Evolutionary conservation across 2,113 vertebrate species (phyloP), one percentile per base, ranked within the genome.

Genomic region (Rattus rattus): DNA sequence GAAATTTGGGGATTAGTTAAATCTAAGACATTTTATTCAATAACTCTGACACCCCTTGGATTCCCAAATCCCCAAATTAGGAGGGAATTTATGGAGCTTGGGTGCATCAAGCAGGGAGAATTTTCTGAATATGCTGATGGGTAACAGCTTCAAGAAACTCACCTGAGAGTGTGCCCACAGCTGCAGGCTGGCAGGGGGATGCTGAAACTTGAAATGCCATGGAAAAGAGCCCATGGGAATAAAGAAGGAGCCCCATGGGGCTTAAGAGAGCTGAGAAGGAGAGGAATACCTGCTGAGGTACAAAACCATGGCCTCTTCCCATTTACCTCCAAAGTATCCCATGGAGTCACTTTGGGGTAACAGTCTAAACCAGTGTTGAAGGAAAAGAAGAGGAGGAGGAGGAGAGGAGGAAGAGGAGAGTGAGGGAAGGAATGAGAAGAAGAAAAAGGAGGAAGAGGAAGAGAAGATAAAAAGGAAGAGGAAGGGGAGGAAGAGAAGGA

Each of bases 1-100:
- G 90, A 95, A 95, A 92, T 43, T n/a, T 96, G 63, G 65, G 24
- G 52, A 65, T 96, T 77, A 72, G n/a, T 43, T 94, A 96, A 97
- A 87, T 26, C 47, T 52, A 88, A 96, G 69, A 96, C 72, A 61
- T 81, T 96, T 97, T 94, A 67, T 76, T 95, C 84, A 56, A 85
- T 36, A 93, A 92, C 43, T 61, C 24, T 63, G 75, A 75, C 14
- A 17, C 47, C 33, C 47, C 5, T 90, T 92, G 65, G n/a, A 80
- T 96, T 91, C 73, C 63, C 24, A 94, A 94, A 63, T 30, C 0
- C 36, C 88, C 43, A 96, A 56, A 84, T 80, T 77, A 65, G 30
- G 83, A 93, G 33, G 24, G 13, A 83, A 91, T 43, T 63, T 76
- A 33, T 49, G 52, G 67, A 96, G 28, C 14, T 70, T 6, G 69